Base-by-base conservation (phyloP, 2,888 invertebrate species). In the Euphydryas editha region DNA sequence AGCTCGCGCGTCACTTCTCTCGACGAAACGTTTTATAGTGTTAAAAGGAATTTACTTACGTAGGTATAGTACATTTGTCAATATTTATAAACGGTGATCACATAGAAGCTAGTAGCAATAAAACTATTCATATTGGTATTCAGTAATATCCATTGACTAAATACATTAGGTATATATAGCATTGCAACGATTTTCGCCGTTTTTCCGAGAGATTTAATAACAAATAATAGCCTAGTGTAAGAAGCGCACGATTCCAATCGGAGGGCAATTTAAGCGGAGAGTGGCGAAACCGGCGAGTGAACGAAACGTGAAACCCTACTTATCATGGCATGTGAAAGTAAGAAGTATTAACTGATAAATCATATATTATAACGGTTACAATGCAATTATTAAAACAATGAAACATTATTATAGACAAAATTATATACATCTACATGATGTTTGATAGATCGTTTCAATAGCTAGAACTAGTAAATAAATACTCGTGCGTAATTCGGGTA, bases 231-330 rank as follows among this genome's bases (percentile, higher is more conserved):
- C 70, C 71, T 76, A 74, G 78, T 82, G 83, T 81, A 81, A 78
- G 73, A 76, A 81, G 79, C 78, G 81, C 82, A 81, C 77, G 80
- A 78, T 78, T 78, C 78, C 79, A 77, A 76, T 75, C 77, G 74
- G 75, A 83, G 81, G 85, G 87, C 88, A 87, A 87, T 86, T 85
- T 82, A 82, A 86, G 79, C 84, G 78, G 84, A 81, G 84, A 85
- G 79, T 86, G 88, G 88, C 86, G 88, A 88, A 90, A 90, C 86
- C 84, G 76, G 82, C 87, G 86, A 87, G 81, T 82, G 86, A 84
- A 85, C 84, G 84, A 82, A 88, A 89, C 90, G 87, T 86, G 90
- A 90, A 86, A 88, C 86, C 84, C 84, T 87, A 90, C 86, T 88
- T 90, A 89, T 85, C 84, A 86, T 80, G 81, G 82, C 81, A 85